A percentile compares a stretch with the other conserved stretches of the same genome.
phyloP scores from a whole-genome alignment of 2,113 vertebrate genomes.

The Platycercus adscitus region DNA sequence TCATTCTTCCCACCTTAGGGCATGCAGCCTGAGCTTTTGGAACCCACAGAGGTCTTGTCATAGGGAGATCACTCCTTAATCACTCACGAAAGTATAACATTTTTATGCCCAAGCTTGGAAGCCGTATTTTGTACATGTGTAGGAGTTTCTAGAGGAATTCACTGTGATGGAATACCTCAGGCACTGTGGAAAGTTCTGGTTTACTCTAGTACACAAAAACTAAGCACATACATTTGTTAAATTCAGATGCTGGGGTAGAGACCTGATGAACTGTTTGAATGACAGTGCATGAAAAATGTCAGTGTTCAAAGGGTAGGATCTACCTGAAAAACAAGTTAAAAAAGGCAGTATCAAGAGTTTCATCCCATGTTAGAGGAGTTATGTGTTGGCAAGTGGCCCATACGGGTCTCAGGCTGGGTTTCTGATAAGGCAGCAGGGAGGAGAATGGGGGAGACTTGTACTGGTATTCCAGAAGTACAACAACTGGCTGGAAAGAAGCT shows the following conservation, averaged over 20 bases:
- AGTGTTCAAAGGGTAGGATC: slow-evolving; percentile 1
- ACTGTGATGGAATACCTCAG: neutral
- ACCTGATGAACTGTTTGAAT: neutral
- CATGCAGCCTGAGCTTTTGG: neutral
- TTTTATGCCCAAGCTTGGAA: neutral
- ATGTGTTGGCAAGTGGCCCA: neutral
- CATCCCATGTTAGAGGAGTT: neutral
- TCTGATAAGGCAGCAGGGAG: neutral
- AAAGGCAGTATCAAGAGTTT: neutral
- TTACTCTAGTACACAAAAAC: neutral
- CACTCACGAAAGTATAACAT: neutral
- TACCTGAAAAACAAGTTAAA: slow-evolving; percentile 61
- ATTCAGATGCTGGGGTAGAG: neutral
- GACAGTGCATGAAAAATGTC: slow-evolving; percentile 16
- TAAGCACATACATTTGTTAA: neutral
- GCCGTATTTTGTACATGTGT: neutral
- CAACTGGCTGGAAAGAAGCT: neutral
- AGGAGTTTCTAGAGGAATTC: neutral
- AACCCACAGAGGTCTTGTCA: neutral
- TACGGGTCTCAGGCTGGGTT: neutral
- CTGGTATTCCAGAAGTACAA: neutral
- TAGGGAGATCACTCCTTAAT: neutral
- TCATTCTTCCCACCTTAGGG: neutral
- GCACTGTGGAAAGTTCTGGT: neutral
- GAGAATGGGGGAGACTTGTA: neutral